Conservation (phyloP, 2,888 invertebrate genomes). For the Escarpia spicata region DNA sequence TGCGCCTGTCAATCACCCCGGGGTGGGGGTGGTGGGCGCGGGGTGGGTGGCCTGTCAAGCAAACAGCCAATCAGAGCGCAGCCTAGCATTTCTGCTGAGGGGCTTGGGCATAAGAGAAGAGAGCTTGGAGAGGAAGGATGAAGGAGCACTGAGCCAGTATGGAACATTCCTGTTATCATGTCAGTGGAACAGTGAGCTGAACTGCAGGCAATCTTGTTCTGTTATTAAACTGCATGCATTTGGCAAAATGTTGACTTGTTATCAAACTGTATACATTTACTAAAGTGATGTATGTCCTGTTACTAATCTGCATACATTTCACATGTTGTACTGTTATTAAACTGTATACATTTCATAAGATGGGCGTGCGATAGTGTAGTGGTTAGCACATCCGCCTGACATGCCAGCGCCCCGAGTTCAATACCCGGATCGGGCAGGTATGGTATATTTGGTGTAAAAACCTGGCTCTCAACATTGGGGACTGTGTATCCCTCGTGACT, state of each 20-base stretch:
- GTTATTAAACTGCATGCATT: slow-evolving; percentile 4
- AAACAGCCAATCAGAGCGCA: slow-evolving; percentile 22
- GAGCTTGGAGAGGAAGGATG: neutral
- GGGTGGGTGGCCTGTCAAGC: slow-evolving; percentile 20
- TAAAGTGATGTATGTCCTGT: neutral
- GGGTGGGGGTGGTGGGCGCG: neutral
- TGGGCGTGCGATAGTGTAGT: neutral
- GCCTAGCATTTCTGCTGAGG: neutral
- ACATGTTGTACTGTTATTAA: neutral
- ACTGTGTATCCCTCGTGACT: too few relatives aligned
- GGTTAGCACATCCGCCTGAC: too few relatives aligned
- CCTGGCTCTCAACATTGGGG: too few relatives aligned
- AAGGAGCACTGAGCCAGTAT: neutral
- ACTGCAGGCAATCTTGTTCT: neutral
- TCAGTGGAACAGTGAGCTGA: neutral
- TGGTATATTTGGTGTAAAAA: too few relatives aligned
- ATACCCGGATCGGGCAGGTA: too few relatives aligned
- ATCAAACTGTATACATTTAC: neutral
- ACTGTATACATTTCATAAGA: neutral
- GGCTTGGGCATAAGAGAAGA: neutral
- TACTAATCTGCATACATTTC: neutral
- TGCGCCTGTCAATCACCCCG: slow-evolving; percentile 17
- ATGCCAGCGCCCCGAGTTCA: too few relatives aligned
- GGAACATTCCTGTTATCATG: neutral
- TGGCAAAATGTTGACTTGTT: neutral